phyloP scores from a whole-genome alignment of 1,140 invertebrate genomes.

The Cotesia chilonis region DNA sequence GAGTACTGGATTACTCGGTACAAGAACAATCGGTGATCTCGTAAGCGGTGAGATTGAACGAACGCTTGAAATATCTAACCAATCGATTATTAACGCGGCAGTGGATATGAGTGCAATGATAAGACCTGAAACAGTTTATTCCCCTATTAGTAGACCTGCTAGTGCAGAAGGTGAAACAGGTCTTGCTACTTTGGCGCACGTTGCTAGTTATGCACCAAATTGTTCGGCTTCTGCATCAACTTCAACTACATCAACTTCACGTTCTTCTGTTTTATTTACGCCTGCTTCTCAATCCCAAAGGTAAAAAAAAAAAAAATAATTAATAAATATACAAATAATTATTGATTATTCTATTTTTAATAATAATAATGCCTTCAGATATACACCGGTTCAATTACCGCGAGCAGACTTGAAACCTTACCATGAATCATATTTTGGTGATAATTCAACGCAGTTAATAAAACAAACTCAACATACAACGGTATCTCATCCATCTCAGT shows the following conservation, averaged over 20 bases:
- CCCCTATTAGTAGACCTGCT: slow-evolving; percentile 76
- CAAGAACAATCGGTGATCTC: slow-evolving; percentile 83
- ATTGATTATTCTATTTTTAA: background rate
- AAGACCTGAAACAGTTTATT: slow-evolving; percentile 64
- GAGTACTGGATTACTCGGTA: slow-evolving; percentile 65
- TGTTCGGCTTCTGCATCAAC: slow-evolving; percentile 50
- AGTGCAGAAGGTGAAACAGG: slow-evolving; percentile 70
- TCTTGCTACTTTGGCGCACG: slow-evolving; percentile 69
- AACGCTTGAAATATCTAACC: slow-evolving; percentile 86
- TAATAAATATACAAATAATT: background rate
- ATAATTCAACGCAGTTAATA: slow-evolving; percentile 66
- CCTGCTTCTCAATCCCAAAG: slow-evolving; percentile 60
- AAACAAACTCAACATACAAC: slow-evolving; percentile 55
- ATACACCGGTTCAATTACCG: slow-evolving; percentile 71
- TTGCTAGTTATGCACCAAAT: slow-evolving; percentile 65
- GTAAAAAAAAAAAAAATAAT: slow-evolving; percentile 37
- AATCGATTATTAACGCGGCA: slow-evolving; percentile 83
- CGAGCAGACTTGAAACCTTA: slow-evolving; percentile 78
- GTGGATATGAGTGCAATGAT: slow-evolving; percentile 81
- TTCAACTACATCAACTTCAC: slow-evolving; percentile 52
- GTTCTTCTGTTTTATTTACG: slow-evolving; percentile 63
- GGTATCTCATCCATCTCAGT: slow-evolving; percentile 57
- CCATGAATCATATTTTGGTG: slow-evolving; percentile 76
- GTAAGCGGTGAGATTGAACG: slow-evolving; percentile 89
- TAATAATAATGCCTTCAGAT: slow-evolving; percentile 49